Conservation (phyloP, 2,113 vertebrate species). For the Sisor rabdophorus region DNA sequence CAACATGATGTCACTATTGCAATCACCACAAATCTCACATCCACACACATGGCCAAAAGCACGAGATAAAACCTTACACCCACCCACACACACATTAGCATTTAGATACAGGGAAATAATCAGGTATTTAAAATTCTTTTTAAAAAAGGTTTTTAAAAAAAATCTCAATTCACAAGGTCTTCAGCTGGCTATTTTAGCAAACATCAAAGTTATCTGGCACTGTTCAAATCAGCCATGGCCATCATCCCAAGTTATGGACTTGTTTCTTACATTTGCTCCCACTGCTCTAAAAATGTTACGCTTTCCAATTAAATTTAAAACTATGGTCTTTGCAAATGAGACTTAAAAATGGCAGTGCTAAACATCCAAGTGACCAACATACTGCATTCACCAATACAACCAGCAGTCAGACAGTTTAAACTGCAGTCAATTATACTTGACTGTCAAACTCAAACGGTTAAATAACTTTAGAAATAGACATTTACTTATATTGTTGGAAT, state of each 20-base stretch:
- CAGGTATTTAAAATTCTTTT: too few species aligned
- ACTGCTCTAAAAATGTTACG: not conserved
- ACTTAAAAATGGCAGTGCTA: not conserved
- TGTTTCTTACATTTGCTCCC: too few species aligned
- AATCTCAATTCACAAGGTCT: too few species aligned
- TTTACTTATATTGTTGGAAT: slow-evolving; percentile 3
- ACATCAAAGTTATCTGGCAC: too few species aligned
- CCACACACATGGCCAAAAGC: slow-evolving; percentile 25
- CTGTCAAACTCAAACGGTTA: slow-evolving; percentile 9
- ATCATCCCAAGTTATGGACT: too few species aligned
- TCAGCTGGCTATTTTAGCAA: slow-evolving; percentile 23
- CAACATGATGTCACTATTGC: slow-evolving; percentile 23
- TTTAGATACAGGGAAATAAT: not conserved
- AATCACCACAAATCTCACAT: slow-evolving; percentile 7
- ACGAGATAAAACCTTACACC: slow-evolving; percentile 14
- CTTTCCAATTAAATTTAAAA: too few species aligned
- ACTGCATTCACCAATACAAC: too few species aligned
- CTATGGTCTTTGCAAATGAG: too few species aligned
- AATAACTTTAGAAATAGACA: slow-evolving; percentile 1
- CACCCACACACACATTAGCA: not conserved
- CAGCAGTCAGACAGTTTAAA: too few species aligned
- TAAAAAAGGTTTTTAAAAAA: too few species aligned
- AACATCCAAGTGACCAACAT: slow-evolving; percentile 12
- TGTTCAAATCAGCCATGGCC: too few species aligned
- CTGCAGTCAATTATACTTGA: not conserved